phyloP scores from a whole-genome alignment of 2,888 invertebrate species.

The Sarcophaga caerulescens region DNA sequence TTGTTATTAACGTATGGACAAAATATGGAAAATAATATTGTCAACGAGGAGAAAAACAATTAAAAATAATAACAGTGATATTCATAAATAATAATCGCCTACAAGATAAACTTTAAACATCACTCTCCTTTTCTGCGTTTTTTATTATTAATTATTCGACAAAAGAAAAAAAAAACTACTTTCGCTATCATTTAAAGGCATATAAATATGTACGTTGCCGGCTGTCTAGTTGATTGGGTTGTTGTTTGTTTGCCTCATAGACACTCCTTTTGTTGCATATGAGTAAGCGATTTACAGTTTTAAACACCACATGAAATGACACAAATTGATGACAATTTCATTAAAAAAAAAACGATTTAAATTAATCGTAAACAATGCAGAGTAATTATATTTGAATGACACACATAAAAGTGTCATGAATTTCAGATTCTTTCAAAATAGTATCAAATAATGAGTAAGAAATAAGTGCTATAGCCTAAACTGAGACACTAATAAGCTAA shows the following conservation, averaged over 20 bases:
- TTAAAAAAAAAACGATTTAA: conserved; percentile 39
- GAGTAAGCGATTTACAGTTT: conserved; percentile 46
- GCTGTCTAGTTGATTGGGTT: conserved; percentile 6
- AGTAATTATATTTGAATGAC: conserved; percentile 3
- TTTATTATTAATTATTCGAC: not conserved
- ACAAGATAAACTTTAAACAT: conserved; percentile 42
- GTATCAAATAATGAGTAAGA: conserved; percentile 1
- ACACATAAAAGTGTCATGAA: not conserved
- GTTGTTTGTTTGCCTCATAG: conserved; percentile 4
- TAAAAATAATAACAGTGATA: conserved; percentile 48
- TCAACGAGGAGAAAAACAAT: conserved; percentile 33
- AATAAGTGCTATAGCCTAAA: conserved; percentile 35
- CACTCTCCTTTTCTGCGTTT: conserved; percentile 34
- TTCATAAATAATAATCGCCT: conserved; percentile 57
- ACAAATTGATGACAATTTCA: conserved; percentile 59
- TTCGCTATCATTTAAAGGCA: conserved; percentile 58
- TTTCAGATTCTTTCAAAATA: not conserved
- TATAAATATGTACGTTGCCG: conserved; percentile 12
- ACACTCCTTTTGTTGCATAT: conserved; percentile 47
- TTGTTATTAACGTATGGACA: not conserved
- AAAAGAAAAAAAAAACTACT: conserved; percentile 55
- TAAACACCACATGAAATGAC: conserved; percentile 36
- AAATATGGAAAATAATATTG: conserved; percentile 5
- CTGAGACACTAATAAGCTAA: conserved; percentile 14
- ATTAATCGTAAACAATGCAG: conserved; percentile 20